Evolutionary conservation across 2,113 vertebrate species (phyloP).

Genomic region (Actenoides hombroni): DNA sequence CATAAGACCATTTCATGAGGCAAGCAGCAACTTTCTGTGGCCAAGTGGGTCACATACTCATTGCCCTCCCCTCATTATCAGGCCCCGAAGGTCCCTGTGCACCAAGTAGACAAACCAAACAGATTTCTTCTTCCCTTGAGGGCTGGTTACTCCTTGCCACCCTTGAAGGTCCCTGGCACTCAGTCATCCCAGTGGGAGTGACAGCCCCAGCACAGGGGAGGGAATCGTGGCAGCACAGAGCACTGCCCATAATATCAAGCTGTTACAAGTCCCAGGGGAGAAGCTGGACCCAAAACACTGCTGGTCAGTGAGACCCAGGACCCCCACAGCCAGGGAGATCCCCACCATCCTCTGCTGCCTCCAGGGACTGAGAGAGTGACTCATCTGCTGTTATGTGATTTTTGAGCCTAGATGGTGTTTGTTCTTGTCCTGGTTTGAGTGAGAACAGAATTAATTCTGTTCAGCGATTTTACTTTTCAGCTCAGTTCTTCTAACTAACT

Average conservation of each 20-base stretch:
- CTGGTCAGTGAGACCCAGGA: not conserved
- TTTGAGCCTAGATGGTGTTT: not conserved
- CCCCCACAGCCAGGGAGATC: no score
- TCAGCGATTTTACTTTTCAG: no score
- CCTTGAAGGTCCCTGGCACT: not conserved
- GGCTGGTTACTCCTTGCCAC: not conserved
- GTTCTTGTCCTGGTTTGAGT: no score
- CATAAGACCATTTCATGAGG: accelerated
- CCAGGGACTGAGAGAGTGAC: not conserved
- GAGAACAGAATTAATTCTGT: no score
- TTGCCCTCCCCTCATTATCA: not conserved
- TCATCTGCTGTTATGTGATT: not conserved
- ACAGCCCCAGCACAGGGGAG: not conserved
- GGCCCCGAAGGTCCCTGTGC: not conserved
- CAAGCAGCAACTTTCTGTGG: no score
- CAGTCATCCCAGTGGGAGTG: accelerated
- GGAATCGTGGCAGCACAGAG: not conserved
- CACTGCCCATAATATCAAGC: no score
- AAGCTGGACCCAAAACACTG: not conserved
- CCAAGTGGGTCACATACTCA: accelerated
- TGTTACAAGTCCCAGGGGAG: not conserved
- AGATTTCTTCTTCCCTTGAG: not conserved
- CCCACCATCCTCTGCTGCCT: not conserved
- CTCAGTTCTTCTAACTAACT: no score
- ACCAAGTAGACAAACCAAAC: not conserved